Conservation (phyloP, 2,113 vertebrate genomes). For the Melanocharis versteri region DNA sequence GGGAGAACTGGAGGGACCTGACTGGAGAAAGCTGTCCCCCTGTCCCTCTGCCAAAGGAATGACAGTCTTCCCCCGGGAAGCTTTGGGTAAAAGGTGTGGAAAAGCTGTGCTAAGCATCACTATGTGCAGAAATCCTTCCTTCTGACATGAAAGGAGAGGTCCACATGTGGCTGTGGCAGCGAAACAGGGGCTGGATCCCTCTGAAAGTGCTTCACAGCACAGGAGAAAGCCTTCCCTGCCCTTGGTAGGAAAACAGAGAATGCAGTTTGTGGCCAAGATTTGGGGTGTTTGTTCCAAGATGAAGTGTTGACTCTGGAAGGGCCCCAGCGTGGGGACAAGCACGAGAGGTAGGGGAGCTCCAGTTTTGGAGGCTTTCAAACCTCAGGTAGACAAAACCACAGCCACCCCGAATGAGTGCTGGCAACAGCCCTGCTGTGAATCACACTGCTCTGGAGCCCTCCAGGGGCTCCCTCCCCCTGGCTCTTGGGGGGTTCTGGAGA, state of each 20-base stretch:
- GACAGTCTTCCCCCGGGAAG: background rate
- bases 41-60: background rate
- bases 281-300: background rate
- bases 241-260: background rate
- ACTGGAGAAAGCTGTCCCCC: background rate
- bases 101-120: background rate
- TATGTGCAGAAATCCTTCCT: background rate
- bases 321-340: background rate
- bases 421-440: background rate
- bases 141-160: background rate
- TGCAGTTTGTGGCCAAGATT: background rate
- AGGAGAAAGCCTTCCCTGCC: background rate
- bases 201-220: background rate
- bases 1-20: background rate
- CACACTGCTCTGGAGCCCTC: background rate
- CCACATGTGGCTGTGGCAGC: no score
- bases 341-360: background rate
- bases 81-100: background rate
- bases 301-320: background rate
- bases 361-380: background rate
- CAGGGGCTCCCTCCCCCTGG: background rate
- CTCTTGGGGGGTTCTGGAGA: background rate
- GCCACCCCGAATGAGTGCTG: background rate
- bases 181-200: background rate
- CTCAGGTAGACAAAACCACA: background rate